Conservation (phyloP, 30 jellyfish, hydroid and myxozoan species). For the Aurelia sp. region DNA sequence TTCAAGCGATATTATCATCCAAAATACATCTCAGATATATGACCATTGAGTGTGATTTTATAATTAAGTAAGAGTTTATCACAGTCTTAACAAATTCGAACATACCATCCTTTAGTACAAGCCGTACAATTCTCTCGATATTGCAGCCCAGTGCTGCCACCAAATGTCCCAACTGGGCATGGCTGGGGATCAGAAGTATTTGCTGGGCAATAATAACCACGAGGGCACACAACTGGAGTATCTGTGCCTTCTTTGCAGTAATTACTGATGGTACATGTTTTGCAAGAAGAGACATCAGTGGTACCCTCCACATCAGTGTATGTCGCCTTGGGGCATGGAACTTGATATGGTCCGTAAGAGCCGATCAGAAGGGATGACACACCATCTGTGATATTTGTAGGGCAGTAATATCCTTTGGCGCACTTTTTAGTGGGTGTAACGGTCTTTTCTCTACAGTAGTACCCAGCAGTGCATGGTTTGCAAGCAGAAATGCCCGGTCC, state of each 20-base stretch:
- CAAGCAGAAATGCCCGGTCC: constrained; percentile 89
- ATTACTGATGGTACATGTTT: constrained; percentile 84
- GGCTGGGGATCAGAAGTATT: constrained; percentile 85
- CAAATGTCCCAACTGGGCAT: constrained; percentile 98
- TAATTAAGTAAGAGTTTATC: too few species aligned
- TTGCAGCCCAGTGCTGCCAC: constrained; percentile 71
- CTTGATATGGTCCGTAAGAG: constrained; percentile 95
- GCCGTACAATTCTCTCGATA: constrained; percentile 96
- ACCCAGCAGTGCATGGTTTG: constrained; percentile 97
- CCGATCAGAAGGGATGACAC: constrained; percentile 90
- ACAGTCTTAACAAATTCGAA: background rate
- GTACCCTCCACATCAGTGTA: constrained; percentile 89
- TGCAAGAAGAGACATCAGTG: constrained; percentile 70
- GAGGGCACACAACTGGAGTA: constrained; percentile 87
- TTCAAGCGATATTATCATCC: too few species aligned
- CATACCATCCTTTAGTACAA: constrained; percentile 96
- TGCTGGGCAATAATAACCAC: constrained; percentile 97
- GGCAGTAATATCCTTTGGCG: constrained; percentile 92
- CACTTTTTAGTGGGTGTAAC: constrained; percentile 80
- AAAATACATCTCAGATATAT: too few species aligned
- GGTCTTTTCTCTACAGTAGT: constrained; percentile 91
- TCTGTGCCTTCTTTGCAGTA: constrained; percentile 94
- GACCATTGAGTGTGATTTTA: too few species aligned
- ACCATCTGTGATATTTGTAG: constrained; percentile 96
- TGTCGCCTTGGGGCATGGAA: constrained; percentile 95